These are phyloP conservation scores for Rhinogobio ventralis DNA, from an alignment of 2,797 vertebrate genomes.

Conservation along the genomic window DNA sequence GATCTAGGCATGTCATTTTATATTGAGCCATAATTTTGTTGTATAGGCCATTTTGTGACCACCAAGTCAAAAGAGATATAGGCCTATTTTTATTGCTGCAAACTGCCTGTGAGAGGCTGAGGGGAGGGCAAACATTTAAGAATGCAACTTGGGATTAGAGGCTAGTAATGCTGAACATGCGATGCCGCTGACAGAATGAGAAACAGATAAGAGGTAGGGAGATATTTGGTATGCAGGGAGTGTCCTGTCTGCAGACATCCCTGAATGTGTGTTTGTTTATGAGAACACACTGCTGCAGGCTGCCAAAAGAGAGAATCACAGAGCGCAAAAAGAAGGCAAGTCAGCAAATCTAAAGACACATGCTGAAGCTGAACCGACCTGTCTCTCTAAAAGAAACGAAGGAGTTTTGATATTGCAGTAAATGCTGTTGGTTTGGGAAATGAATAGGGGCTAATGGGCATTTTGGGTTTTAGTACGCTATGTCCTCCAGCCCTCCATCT, in stretches of 20 bases:
- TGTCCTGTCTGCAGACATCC: constrained; percentile 54
- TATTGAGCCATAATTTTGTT: constrained; percentile 52
- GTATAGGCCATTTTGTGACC: constrained; percentile 51
- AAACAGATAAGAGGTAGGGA: constrained; percentile 7
- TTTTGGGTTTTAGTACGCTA: constrained; percentile 46
- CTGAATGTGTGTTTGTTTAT: constrained; percentile 49
- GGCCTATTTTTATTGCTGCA: constrained; percentile 22
- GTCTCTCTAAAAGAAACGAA: constrained; percentile 7
- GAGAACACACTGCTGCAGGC: constrained; percentile 31
- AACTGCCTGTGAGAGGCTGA: not conserved
- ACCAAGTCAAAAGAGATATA: constrained; percentile 4
- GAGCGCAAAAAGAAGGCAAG: constrained; percentile 4
- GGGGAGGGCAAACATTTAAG: constrained; percentile 6
- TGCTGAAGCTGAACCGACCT: constrained; percentile 7
- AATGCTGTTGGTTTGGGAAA: constrained; percentile 38
- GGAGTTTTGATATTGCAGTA: constrained; percentile 27
- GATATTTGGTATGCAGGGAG: constrained; percentile 53
- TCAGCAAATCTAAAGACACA: constrained; percentile 30
- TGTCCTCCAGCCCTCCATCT: constrained; percentile 40
- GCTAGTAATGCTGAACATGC: constrained; percentile 42
- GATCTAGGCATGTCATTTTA: constrained; percentile 39
- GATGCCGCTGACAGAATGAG: constrained; percentile 33
- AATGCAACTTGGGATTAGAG: constrained; percentile 33
- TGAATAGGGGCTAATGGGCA: constrained; percentile 26
- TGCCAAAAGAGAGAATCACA: constrained; percentile 31